Evolutionary conservation across 2,113 vertebrate genomes (phyloP).

Genomic region (Campylomormyrus tamandua): DNA sequence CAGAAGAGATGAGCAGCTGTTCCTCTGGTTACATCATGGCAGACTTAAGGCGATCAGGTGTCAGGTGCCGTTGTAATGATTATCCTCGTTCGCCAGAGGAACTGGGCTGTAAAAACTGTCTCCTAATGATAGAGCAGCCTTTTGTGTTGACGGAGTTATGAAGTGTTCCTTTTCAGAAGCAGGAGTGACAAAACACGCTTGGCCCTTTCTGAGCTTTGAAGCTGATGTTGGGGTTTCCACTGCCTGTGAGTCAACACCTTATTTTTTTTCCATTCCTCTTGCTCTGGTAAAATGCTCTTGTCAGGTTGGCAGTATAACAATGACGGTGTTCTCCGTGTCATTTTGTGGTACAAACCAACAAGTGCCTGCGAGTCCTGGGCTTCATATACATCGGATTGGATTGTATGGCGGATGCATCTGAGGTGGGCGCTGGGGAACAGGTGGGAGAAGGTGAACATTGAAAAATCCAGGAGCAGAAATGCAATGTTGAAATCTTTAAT

Average conservation of each 20-base stretch:
- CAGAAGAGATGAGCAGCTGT: neutral
- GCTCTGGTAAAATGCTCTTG: neutral
- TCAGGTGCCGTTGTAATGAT: neutral
- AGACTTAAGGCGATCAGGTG: neutral
- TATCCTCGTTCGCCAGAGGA: neutral
- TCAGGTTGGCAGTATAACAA: neutral
- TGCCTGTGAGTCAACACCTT: neutral
- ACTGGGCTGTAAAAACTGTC: neutral
- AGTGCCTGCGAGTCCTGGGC: neutral
- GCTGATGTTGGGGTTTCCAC: neutral
- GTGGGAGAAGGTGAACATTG: neutral
- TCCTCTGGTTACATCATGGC: neutral
- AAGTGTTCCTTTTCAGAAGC: neutral
- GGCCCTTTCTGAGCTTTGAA: neutral
- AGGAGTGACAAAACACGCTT: neutral
- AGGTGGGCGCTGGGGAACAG: neutral
- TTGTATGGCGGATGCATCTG: neutral
- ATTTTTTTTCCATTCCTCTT: neutral
- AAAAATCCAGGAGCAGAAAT: neutral
- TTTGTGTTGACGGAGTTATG: neutral
- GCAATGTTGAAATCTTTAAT: neutral
- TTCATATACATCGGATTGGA: neutral
- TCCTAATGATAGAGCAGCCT: constrained; percentile 6
- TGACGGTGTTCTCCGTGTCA: neutral
- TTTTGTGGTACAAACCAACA: neutral